Percentiles rank a stretch among this genome's conserved stretches.
phyloP scores from a whole-genome alignment of 2,113 vertebrate species.

The Sinocyclocheilus anophthalmus region DNA sequence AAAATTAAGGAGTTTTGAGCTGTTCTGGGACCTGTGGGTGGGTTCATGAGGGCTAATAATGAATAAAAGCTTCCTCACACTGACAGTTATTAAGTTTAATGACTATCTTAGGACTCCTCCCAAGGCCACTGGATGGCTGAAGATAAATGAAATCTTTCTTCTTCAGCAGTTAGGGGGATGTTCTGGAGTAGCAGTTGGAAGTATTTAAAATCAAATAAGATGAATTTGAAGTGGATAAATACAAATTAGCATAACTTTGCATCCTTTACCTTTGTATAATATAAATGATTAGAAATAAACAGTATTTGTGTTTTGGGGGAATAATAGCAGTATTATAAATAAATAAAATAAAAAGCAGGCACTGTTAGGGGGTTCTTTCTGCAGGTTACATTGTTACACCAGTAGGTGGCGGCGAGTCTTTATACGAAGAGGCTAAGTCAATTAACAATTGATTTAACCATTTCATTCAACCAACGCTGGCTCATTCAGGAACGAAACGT shows the following conservation, averaged over 20 bases:
- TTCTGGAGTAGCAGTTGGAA: not conserved
- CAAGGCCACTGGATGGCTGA: conserved; percentile 24
- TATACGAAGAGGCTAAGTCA: not conserved
- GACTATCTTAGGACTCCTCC: conserved; percentile 13
- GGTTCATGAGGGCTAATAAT: conserved; percentile 26
- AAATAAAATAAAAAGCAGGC: not conserved
- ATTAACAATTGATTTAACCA: not conserved
- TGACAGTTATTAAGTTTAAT: conserved; percentile 43
- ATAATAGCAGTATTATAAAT: not conserved
- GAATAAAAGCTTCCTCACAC: conserved; percentile 20
- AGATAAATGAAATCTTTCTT: conserved; percentile 29
- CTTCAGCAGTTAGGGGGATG: not conserved
- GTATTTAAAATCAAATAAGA: not conserved
- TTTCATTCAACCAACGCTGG: not conserved
- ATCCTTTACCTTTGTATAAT: not conserved
- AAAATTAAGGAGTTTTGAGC: conserved; percentile 15
- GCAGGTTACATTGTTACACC: not conserved
- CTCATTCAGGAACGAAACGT: not conserved
- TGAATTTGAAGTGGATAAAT: not conserved
- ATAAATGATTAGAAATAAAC: not conserved
- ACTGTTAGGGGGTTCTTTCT: not conserved
- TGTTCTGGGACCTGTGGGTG: conserved; percentile 17
- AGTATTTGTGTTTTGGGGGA: not conserved
- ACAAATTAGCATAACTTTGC: not conserved
- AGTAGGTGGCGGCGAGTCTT: not conserved